Conservation (phyloP, 2,113 vertebrate species). For the Bos javanicus region DNA sequence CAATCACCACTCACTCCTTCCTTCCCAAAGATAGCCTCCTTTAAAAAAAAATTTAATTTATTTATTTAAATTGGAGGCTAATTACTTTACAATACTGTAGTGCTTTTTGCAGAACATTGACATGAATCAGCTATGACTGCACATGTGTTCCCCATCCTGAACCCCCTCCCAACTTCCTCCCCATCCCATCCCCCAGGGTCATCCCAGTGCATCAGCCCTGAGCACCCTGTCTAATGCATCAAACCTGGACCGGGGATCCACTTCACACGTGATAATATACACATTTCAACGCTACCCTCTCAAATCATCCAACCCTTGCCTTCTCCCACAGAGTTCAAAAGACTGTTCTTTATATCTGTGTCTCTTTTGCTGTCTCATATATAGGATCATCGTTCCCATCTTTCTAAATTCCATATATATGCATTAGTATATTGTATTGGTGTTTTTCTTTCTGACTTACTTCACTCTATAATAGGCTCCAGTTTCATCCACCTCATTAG, state of each 20-base stretch:
- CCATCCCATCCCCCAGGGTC: background rate
- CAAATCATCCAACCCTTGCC: background rate
- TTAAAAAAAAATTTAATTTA: background rate
- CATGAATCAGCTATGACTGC: background rate
- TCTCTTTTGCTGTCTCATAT: background rate
- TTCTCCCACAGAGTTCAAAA: background rate
- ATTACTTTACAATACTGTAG: background rate
- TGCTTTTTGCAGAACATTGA: background rate
- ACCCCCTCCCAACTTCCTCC: background rate
- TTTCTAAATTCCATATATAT: background rate
- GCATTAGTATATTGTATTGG: background rate
- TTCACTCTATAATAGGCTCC: background rate
- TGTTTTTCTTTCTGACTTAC: background rate
- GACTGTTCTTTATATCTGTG: background rate
- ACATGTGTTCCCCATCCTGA: background rate
- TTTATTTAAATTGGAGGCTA: background rate
- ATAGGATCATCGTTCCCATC: background rate
- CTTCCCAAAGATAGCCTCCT: background rate
- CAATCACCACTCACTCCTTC: background rate
- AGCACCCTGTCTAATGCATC: background rate
- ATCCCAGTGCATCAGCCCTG: background rate
- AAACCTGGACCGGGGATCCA: accelerated
- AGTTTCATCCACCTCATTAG: background rate
- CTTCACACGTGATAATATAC: background rate
- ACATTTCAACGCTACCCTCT: background rate